Evolutionary conservation across 2,888 invertebrate genomes (phyloP).

Genomic region (Drosophila glabriapex): DNA sequence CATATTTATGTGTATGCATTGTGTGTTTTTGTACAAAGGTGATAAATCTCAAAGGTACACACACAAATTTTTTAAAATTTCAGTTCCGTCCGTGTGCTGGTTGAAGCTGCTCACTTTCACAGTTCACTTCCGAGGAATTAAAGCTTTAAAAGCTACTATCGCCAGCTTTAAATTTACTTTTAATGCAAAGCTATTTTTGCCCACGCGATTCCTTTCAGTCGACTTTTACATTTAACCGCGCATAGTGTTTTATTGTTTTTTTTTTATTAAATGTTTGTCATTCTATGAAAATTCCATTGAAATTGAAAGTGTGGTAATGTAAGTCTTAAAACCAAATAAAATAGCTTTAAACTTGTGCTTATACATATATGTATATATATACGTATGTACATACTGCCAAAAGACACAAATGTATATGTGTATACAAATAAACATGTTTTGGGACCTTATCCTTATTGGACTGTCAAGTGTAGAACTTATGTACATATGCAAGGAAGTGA

Average conservation of each 20-base stretch:
- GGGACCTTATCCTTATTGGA: background rate
- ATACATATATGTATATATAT: background rate
- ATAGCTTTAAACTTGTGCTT: background rate
- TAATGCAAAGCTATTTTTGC: constrained; percentile 42
- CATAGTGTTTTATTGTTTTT: constrained; percentile 9
- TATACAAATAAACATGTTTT: background rate
- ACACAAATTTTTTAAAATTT: constrained; percentile 33
- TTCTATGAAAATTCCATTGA: constrained; percentile 1
- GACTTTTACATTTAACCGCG: constrained; percentile 31
- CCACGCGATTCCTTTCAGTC: constrained; percentile 50
- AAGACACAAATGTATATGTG: background rate
- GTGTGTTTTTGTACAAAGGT: constrained; percentile 5
- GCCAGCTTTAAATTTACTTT: constrained; percentile 47
- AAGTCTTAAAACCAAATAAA: background rate
- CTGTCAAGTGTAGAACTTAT: background rate
- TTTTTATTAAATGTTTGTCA: background rate
- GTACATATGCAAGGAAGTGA: background rate
- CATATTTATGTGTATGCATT: background rate
- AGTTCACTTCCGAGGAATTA: constrained; percentile 35
- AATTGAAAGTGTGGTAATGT: background rate
- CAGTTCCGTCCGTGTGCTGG: constrained; percentile 19
- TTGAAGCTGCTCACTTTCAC: constrained; percentile 28
- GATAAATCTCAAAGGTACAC: constrained; percentile 18
- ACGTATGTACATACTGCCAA: background rate
- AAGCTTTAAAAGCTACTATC: constrained; percentile 55